These are phyloP conservation scores for Triplophysa yarkandensis DNA, from an alignment of 2,797 vertebrate genomes.

Conservation along the genomic window DNA sequence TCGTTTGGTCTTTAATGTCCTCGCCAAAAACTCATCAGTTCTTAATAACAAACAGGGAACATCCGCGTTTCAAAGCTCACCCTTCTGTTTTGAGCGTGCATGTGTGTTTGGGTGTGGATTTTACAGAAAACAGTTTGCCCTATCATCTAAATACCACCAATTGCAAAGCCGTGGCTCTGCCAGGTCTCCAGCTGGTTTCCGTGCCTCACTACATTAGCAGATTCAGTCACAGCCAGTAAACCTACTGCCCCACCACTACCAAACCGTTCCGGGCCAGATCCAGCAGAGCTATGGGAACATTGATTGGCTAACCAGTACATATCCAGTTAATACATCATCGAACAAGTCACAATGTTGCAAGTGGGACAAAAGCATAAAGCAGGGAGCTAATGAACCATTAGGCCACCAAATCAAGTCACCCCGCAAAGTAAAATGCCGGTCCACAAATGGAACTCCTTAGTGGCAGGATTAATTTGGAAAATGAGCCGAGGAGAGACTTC, in stretches of 20 bases:
- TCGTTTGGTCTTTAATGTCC: neutral
- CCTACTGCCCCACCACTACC: constrained; percentile 41
- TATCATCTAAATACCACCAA: constrained; percentile 51
- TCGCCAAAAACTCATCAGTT: constrained; percentile 29
- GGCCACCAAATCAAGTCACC: constrained; percentile 14
- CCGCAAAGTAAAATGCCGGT: neutral
- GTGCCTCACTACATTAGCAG: constrained; percentile 49
- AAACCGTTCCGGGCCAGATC: constrained; percentile 28
- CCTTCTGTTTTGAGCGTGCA: constrained; percentile 33
- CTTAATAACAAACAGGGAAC: constrained; percentile 17
- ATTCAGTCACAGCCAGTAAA: constrained; percentile 46
- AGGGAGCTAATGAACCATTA: constrained; percentile 33
- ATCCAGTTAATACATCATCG: constrained; percentile 24
- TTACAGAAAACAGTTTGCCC: constrained; percentile 50
- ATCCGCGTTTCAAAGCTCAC: constrained; percentile 31
- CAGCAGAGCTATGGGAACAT: constrained; percentile 28
- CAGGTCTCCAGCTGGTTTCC: constrained; percentile 54
- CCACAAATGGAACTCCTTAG: constrained; percentile 1
- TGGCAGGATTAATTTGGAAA: constrained; percentile 16
- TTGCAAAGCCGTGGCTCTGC: constrained; percentile 39
- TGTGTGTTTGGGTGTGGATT: constrained; percentile 45
- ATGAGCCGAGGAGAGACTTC: constrained; percentile 14
- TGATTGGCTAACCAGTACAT: constrained; percentile 13
- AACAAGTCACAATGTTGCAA: constrained; percentile 18
- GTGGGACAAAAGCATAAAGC: constrained; percentile 6